Percentiles rank a stretch among this genome's conserved stretches.
Conservation (phyloP, 2,888 invertebrate species). For the Mesochorus sp. region DNA sequence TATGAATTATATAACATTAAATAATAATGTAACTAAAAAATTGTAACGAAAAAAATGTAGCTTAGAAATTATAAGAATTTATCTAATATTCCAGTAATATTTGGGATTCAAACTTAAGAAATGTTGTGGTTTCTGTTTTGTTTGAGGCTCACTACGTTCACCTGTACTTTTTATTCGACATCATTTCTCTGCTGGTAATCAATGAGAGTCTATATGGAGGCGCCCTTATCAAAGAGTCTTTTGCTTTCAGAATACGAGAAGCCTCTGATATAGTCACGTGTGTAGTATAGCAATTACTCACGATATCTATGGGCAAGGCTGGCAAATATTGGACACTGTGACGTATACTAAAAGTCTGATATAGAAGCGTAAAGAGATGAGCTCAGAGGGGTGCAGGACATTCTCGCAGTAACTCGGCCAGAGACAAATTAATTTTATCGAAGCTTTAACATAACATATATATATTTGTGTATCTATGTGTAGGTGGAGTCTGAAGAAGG, state of each 20-base stretch:
- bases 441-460: slow-evolving; percentile 19
- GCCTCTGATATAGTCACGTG: neutral
- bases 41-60: neutral
- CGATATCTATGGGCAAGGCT: slow-evolving; percentile 43
- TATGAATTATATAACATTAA: too few relatives aligned
- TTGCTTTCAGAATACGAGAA: neutral
- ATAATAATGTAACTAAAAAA: neutral
- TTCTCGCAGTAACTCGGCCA: slow-evolving; percentile 15
- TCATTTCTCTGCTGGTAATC: neutral
- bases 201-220: neutral
- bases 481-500: too few relatives aligned
- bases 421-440: slow-evolving; percentile 59
- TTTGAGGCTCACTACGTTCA: too few relatives aligned
- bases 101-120: too few relatives aligned
- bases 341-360: neutral
- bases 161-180: neutral
- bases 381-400: slow-evolving; percentile 3
- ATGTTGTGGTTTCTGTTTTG: too few relatives aligned
- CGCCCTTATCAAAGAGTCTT: slow-evolving; percentile 13
- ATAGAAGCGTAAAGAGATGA: neutral
- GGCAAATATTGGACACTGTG: slow-evolving; percentile 44
- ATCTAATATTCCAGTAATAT: too few relatives aligned
- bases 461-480: too few relatives aligned
- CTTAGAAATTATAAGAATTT: too few relatives aligned
- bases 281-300: slow-evolving; percentile 49